Evolutionary conservation across 2,797 vertebrate species (phyloP).

Genomic region (Coregonus sp.): DNA sequence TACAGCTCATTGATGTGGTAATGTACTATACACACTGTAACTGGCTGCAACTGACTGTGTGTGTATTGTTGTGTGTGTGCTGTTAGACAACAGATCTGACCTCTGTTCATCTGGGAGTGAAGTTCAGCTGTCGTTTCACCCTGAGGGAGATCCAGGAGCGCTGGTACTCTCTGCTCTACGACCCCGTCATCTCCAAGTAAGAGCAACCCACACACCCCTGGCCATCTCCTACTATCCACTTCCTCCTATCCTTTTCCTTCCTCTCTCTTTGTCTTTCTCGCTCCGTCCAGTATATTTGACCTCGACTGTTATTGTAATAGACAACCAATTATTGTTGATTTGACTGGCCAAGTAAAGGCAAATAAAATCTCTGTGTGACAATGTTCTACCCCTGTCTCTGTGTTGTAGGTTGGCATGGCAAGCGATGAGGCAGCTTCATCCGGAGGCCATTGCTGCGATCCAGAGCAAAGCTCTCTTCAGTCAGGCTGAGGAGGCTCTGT

Average conservation of each 20-base stretch:
- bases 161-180: conserved; percentile 94
- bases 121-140: conserved; percentile 97
- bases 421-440: conserved; percentile 95
- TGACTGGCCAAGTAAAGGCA: not conserved
- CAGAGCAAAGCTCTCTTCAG: conserved; percentile 96
- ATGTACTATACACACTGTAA: not conserved
- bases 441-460: conserved; percentile 92
- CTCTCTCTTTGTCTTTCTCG: not conserved
- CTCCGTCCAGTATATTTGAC: not conserved
- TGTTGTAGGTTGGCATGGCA: conserved; percentile 86
- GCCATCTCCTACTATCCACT: not conserved
- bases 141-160: conserved; percentile 93
- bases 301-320: not conserved
- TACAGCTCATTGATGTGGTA: not conserved
- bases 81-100: conserved; percentile 91
- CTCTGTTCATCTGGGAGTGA: conserved; percentile 92
- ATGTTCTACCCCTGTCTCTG: conserved; percentile 7
- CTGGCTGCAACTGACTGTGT: not conserved
- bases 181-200: conserved; percentile 97
- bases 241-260: not conserved
- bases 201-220: conserved; percentile 35
- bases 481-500: conserved; percentile 88
- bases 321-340: not conserved
- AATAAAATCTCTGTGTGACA: not conserved
- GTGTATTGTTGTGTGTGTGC: conserved; percentile 2